Evolutionary conservation across 2,113 vertebrate genomes (phyloP).

Genomic region (Nipponia nippon): DNA sequence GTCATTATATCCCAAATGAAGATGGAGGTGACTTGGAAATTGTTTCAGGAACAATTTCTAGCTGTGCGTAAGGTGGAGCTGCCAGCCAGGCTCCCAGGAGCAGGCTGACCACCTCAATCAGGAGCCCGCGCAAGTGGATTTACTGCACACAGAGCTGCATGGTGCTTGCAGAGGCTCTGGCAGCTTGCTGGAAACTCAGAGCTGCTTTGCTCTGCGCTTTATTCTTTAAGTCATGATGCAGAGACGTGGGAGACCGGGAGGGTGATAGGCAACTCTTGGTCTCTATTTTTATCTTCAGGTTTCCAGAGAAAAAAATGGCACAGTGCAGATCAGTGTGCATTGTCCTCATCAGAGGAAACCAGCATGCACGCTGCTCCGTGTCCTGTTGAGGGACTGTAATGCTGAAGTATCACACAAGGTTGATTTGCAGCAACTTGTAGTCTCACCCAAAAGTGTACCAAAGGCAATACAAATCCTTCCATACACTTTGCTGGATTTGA

Average conservation of each 20-base stretch:
- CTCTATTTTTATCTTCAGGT: not conserved
- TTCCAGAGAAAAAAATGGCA: not conserved
- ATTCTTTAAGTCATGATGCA: not conserved
- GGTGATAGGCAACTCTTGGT: not conserved
- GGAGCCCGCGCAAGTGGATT: not conserved
- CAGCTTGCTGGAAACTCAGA: not conserved
- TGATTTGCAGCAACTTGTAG: not conserved
- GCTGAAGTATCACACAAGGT: not conserved
- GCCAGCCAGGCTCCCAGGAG: not conserved
- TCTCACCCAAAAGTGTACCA: not conserved
- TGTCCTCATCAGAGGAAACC: not conserved
- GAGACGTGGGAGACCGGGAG: not conserved
- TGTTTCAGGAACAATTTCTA: not conserved
- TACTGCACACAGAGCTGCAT: not conserved
- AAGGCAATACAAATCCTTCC: not conserved
- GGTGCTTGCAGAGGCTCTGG: not conserved
- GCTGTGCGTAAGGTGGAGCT: not conserved
- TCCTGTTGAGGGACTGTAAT: not conserved
- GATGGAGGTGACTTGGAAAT: not conserved
- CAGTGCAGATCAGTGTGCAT: fast-evolving
- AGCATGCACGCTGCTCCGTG: not conserved
- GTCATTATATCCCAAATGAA: not conserved
- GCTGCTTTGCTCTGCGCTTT: fast-evolving
- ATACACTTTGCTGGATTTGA: not conserved
- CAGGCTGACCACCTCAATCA: not conserved